Conservation (phyloP, 1,140 invertebrate genomes). For the Ostrea denselamellosa region DNA sequence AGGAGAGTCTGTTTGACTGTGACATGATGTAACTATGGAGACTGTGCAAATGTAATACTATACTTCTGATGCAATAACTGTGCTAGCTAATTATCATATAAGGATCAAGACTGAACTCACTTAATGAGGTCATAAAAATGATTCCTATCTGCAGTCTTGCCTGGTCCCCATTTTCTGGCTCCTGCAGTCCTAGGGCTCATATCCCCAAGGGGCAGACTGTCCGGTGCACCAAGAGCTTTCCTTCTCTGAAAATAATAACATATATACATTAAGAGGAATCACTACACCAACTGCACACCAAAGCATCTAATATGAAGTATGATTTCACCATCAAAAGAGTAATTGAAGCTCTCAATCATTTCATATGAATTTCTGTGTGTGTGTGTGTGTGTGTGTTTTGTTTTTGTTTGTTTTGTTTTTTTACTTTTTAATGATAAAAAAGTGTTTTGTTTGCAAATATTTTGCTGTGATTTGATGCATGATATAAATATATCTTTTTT, state of each 20-base stretch:
- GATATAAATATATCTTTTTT: no score
- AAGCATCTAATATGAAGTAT: no score
- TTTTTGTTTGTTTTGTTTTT: no score
- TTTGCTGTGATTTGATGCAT: no score
- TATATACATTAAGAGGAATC: neutral
- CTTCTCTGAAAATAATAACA: conserved; percentile 48
- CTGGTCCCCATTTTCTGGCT: conserved; percentile 68
- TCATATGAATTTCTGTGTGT: no score
- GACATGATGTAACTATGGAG: neutral
- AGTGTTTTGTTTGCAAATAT: no score
- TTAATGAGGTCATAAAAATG: conserved; percentile 68
- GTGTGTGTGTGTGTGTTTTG: no score
- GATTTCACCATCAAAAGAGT: no score
- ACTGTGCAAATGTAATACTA: neutral
- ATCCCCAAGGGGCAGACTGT: neutral
- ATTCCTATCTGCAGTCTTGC: conserved; percentile 62
- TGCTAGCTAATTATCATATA: neutral
- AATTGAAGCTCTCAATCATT: no score
- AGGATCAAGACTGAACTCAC: neutral
- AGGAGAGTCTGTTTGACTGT: no score
- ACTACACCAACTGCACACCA: neutral
- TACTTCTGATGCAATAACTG: neutral
- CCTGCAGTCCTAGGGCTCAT: conserved; percentile 44
- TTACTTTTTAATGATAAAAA: no score
- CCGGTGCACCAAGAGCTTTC: conserved; percentile 42